A percentile compares a stretch with the other conserved stretches of the same genome.
These are phyloP conservation scores for Sylvilagus bachmani DNA, from an alignment of 2,113 vertebrate species.

Conservation along the genomic window DNA sequence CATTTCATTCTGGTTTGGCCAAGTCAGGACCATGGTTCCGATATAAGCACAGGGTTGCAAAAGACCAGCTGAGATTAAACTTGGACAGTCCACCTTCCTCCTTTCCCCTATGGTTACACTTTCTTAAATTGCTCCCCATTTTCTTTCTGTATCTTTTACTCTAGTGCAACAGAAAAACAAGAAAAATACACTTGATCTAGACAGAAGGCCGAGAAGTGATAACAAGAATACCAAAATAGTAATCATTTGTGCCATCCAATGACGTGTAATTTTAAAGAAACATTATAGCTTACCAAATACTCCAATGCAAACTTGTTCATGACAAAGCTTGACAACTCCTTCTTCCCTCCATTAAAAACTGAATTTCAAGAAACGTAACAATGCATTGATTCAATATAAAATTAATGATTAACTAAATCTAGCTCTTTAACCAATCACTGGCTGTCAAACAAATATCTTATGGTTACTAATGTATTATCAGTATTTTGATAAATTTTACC, in stretches of 20 bases:
- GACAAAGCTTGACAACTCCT: background rate
- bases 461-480: background rate
- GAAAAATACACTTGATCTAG: too few relatives aligned
- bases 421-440: background rate
- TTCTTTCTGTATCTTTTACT: background rate
- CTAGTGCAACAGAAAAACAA: slow-evolving; percentile 34
- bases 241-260: background rate
- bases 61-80: background rate
- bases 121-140: background rate
- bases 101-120: background rate
- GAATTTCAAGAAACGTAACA: slow-evolving; percentile 19
- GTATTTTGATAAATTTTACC: background rate
- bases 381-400: background rate
- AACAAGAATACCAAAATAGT: background rate
- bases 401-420: background rate
- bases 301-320: slow-evolving; percentile 2
- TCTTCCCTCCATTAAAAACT: background rate
- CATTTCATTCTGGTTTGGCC: background rate
- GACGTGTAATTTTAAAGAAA: slow-evolving; percentile 11
- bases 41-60: background rate
- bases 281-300: background rate
- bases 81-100: background rate
- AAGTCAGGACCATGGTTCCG: background rate
- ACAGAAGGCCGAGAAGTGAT: too few relatives aligned
- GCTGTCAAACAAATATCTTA: background rate